phyloP scores from a whole-genome alignment of 2,888 invertebrate species.

The Aleiodes leptofemur region DNA sequence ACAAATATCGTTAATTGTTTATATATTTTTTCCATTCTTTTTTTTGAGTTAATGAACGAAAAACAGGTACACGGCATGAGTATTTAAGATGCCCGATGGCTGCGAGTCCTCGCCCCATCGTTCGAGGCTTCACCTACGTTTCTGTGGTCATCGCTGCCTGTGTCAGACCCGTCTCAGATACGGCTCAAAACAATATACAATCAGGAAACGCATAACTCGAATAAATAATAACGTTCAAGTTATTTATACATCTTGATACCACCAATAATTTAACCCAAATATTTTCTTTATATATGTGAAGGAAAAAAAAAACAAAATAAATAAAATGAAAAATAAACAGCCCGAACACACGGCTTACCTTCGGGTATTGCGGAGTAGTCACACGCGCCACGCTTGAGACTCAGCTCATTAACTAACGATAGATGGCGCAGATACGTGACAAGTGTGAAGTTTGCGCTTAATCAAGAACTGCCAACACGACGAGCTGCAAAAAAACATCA shows the following conservation, averaged over 20 bases:
- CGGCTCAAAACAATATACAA: slow-evolving; percentile 60
- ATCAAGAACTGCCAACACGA: no score
- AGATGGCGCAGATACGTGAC: no score
- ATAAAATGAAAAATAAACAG: slow-evolving; percentile 71
- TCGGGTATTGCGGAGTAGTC: slow-evolving; percentile 91
- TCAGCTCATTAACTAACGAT: no score
- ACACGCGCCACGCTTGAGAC: slow-evolving; percentile 78
- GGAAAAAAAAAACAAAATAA: slow-evolving; percentile 61
- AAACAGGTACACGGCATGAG: slow-evolving; percentile 38
- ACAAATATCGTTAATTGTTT: no score
- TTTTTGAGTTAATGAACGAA: slow-evolving; percentile 5
- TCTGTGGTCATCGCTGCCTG: slow-evolving; percentile 68
- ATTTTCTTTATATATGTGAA: slow-evolving; percentile 15
- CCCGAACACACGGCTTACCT: slow-evolving; percentile 78
- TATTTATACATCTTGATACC: background rate
- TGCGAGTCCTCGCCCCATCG: slow-evolving; percentile 57
- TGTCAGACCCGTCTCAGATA: slow-evolving; percentile 67
- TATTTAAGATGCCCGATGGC: slow-evolving; percentile 69
- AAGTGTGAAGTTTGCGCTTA: no score
- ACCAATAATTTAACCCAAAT: no score
- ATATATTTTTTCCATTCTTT: slow-evolving; percentile 3
- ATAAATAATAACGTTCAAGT: slow-evolving; percentile 39
- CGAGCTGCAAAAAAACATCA: no score
- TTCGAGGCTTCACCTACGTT: slow-evolving; percentile 67
- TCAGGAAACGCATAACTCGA: slow-evolving; percentile 66